A percentile compares a stretch with the other conserved stretches of the same genome.
Conservation (phyloP, 2,113 vertebrate genomes). For the Entelurus aequoreus region DNA sequence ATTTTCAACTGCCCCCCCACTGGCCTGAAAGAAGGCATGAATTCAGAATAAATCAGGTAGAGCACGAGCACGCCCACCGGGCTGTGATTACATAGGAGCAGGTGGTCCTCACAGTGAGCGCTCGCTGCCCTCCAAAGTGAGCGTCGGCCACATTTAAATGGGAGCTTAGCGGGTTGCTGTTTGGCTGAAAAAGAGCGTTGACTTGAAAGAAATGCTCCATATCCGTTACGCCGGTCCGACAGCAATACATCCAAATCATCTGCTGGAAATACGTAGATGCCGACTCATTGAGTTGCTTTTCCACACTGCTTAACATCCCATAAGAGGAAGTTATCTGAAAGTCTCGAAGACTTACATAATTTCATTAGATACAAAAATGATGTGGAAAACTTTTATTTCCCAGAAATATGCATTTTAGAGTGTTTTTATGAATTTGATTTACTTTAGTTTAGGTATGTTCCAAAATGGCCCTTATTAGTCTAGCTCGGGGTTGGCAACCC, state of each 20-base stretch:
- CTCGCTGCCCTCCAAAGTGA: conserved; percentile 3
- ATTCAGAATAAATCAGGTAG: background rate
- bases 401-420: background rate
- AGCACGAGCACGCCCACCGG: background rate
- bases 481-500: no score
- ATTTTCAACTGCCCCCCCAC: background rate
- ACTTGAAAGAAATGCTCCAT: background rate
- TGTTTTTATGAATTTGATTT: no score
- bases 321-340: background rate
- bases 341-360: background rate
- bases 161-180: background rate
- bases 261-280: background rate
- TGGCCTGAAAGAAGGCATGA: background rate
- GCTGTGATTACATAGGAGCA: conserved; percentile 7
- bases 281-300: conserved; percentile 3
- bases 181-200: no score
- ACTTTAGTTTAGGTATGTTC: no score
- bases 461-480: no score
- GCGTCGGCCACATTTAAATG: background rate
- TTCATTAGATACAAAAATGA: background rate
- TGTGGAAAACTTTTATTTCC: background rate
- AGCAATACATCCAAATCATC: conserved; percentile 7
- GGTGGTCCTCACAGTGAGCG: conserved; percentile 5
- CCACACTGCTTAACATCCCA: background rate
- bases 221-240: background rate